A percentile compares a stretch with the other conserved stretches of the same genome.
Conservation (phyloP, 1,140 invertebrate species). For the Geopemphigus sp. region DNA sequence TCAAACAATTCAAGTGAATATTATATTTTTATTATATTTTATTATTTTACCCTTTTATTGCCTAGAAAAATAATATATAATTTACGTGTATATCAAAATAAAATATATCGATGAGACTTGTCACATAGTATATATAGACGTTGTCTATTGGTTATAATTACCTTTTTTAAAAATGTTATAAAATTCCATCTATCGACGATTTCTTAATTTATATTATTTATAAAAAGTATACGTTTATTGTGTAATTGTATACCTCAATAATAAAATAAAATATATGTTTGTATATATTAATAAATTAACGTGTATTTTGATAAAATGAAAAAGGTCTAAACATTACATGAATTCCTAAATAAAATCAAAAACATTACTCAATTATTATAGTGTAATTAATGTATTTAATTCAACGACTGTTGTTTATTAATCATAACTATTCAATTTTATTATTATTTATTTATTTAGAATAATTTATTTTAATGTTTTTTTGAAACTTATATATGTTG, state of each 20-base stretch:
- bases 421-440: no score
- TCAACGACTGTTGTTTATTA: no score
- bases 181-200: background rate
- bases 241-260: no score
- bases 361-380: background rate
- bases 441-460: no score
- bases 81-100: background rate
- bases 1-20: slow-evolving; percentile 1
- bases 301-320: no score
- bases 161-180: background rate
- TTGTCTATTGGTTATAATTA: slow-evolving; percentile 15
- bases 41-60: background rate
- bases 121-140: background rate
- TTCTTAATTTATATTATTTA: background rate
- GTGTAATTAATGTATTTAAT: background rate
- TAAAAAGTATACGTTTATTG: no score
- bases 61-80: background rate
- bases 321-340: background rate
- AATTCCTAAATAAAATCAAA: background rate
- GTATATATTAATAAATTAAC: no score
- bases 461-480: no score
- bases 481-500: no score
- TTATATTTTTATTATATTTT: background rate
- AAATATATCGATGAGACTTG: background rate
- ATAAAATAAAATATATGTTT: no score